Base-by-base conservation (phyloP, 1,140 invertebrate species). In the Diorhabda carinulata region DNA sequence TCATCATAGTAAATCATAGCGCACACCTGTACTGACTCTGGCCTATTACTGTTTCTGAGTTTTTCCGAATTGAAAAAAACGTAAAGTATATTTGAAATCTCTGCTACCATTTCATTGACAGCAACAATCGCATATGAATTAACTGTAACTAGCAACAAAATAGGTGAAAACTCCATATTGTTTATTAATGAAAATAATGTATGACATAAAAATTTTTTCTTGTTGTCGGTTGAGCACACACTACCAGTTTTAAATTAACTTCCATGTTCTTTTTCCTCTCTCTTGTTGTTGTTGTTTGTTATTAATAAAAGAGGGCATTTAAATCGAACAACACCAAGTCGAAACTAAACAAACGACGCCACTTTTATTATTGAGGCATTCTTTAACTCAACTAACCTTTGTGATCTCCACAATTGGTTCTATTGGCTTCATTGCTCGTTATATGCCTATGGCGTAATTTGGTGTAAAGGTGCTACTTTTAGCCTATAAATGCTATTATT, bases 321-420 rank as follows among this genome's bases (percentile, higher is more conserved):
- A 52, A 52, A 52, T 52, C 47, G 47, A 52, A 52, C 47, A 25
- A 52, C 47, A 52, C 47, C 47, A 52, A 52, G 6, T 52, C 6
- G 47, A 52, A 52, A 52, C 47, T 25, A 25, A 25, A 25, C 25
- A 25, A 41, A 42, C 59, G 59, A 61, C 59, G 59, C 59, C 59
- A 61, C 59, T 61, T 43, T 61, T 61, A 61, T 61, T 61, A 61
- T 61, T 41, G 59, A 41, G 59, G 59, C 59, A 61, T 61, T 41
- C 59, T 61, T 61, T 61, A 61, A 41, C 59, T 61, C 59, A 7
- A 61, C 59, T 61, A 61, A 61, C 59, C 59, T 61, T 43, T 61
- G 25, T 61, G 59, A 61, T 61, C 59, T 61, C 59, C 42, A 42
- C 59, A 61, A 61, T 61, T 61, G 59, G 10, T 61, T 61, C 42